Base-by-base conservation (phyloP, 2,797 vertebrate genomes). In the Heterohyrax brucei region DNA sequence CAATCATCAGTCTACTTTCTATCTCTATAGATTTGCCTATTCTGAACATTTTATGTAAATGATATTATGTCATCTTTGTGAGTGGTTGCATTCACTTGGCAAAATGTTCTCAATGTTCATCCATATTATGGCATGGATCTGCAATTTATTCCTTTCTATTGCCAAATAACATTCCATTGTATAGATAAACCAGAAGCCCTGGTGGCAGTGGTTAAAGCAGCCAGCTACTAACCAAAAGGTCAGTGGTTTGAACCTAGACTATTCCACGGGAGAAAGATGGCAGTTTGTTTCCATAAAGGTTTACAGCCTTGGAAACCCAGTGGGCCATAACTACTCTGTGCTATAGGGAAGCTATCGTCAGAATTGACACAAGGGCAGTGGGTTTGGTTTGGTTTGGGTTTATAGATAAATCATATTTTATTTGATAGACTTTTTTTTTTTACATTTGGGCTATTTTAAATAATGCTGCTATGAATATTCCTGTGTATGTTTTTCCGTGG, bases 81-180 rank as follows among this genome's bases (percentile, higher is more conserved):
- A 93, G 30, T 64, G 72, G 28, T 44, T 91, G 93, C 48, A 86
- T 96, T 46, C 78, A 87, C 16, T 94, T 73, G 91, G 13, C 61
- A 33, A 66, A 64, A 88, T 78, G 30, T 88, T 93, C 90, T 72
- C 59, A 94, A 96, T 81, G 28, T 68, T 89, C 50, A 85, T 78
- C 56, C 18, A 78, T 39, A 5, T 39, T 75, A 2, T 22, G 53
- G 24, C 68, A 72, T 39, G 13, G 77, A 76, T 56, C 46, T 86
- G 30, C 22, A 70, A 24, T 64, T 89, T 30, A 53, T 24, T 87
- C 59, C 33, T 86, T 83, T 78, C 79, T 48, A 72, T 70, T 79
- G 13, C 53, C 28, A 89, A 88, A 33, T 80, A 95, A 79, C 33
- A 82, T 50, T 88, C 44, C 46, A 66, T 18, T 77, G 8, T 30